Conservation (phyloP, 2,888 invertebrate species). For the Crossocerus cetratus region DNA sequence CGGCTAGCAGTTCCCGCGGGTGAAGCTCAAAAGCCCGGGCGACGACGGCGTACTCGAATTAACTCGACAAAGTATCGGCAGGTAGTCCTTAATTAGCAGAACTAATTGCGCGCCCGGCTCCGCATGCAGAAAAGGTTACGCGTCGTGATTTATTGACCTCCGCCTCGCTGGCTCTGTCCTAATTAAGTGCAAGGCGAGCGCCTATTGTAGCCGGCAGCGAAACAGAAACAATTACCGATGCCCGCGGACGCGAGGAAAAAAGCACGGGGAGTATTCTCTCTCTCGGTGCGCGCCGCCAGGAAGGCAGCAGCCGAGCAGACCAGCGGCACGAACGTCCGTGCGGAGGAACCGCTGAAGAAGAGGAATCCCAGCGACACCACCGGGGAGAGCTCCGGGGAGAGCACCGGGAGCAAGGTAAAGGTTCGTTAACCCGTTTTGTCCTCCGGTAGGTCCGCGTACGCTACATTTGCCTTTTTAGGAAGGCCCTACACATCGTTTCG, state of each 20-base stretch:
- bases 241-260: conserved; percentile 41
- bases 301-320: neutral
- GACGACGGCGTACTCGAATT: conserved; percentile 61
- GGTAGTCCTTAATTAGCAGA: conserved; percentile 72
- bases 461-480: conserved; percentile 44
- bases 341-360: conserved; percentile 21
- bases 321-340: too few species aligned
- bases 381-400: neutral
- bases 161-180: conserved; percentile 59
- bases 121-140: conserved; percentile 68
- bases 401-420: too few species aligned
- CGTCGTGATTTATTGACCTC: conserved; percentile 69
- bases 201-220: conserved; percentile 54
- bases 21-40: conserved; percentile 38
- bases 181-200: conserved; percentile 68
- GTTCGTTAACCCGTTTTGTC: conserved; percentile 55
- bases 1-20: conserved; percentile 28
- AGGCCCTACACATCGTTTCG: conserved; percentile 16
- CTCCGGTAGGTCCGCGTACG: conserved; percentile 21
- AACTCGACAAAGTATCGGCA: conserved; percentile 69
- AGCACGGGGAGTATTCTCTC: conserved; percentile 45
- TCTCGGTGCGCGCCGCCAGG: conserved; percentile 27
- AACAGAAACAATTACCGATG: conserved; percentile 57
- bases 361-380: conserved; percentile 37
- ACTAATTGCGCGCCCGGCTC: conserved; percentile 67